These are phyloP conservation scores for Neotragus pygmaeus DNA, from an alignment of 2,113 vertebrate genomes.

Conservation along the genomic window DNA sequence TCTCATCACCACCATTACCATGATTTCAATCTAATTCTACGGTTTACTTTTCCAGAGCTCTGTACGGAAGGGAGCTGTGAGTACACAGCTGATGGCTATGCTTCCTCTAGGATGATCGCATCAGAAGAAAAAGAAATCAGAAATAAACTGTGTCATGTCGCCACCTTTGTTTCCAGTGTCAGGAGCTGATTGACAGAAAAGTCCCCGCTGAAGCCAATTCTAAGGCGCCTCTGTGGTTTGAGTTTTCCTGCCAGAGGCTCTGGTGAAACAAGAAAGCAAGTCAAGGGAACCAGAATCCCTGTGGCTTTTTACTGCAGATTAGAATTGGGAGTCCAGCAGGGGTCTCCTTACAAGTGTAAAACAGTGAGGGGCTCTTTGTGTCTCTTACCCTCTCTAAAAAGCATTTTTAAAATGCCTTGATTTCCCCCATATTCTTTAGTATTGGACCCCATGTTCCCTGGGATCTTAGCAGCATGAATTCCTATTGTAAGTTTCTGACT, in stretches of 20 bases:
- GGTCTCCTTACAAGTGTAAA: constrained; percentile 72
- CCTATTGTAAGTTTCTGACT: constrained; percentile 66
- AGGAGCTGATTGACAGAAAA: constrained; percentile 78
- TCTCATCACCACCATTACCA: constrained; percentile 47
- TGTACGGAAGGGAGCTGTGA: constrained; percentile 49
- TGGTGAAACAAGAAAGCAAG: constrained; percentile 42
- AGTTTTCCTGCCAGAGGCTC: constrained; percentile 76
- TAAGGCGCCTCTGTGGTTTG: constrained; percentile 66
- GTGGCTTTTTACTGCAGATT: constrained; percentile 65
- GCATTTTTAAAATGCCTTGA: constrained; percentile 34
- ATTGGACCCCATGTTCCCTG: not conserved
- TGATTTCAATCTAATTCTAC: constrained; percentile 66
- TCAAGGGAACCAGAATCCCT: constrained; percentile 56
- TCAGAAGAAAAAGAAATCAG: constrained; percentile 76
- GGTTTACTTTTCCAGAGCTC: constrained; percentile 72
- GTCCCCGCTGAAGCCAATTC: constrained; percentile 44
- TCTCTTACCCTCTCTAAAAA: constrained; percentile 63
- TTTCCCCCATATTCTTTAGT: constrained; percentile 41
- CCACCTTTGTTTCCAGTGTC: constrained; percentile 72
- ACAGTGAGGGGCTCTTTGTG: constrained; percentile 57
- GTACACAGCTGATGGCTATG: constrained; percentile 72
- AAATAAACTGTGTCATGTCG: constrained; percentile 75
- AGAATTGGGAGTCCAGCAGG: constrained; percentile 68
- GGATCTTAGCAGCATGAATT: constrained; percentile 4
- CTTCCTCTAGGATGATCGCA: constrained; percentile 73